Conservation (phyloP, 2,888 invertebrate genomes). For the Dryocosmus kuriphilus region DNA sequence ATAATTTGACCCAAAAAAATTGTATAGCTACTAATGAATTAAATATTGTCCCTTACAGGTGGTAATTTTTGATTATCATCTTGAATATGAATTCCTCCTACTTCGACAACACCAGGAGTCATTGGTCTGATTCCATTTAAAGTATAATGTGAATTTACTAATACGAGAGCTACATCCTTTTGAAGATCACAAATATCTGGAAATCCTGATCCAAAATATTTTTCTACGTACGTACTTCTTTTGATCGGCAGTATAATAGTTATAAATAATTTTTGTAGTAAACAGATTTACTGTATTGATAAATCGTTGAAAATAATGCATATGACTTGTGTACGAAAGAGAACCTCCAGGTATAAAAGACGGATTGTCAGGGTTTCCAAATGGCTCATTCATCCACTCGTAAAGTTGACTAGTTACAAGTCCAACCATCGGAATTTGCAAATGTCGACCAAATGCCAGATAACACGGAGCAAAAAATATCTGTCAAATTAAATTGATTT, state of each 20-base stretch:
- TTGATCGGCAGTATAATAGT: not conserved
- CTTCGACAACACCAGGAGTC: constrained; percentile 79
- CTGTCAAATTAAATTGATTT: constrained; percentile 55
- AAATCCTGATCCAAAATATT: constrained; percentile 43
- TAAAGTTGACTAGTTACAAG: not conserved
- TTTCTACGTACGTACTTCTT: constrained; percentile 34
- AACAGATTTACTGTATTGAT: constrained; percentile 3
- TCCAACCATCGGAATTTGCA: constrained; percentile 58
- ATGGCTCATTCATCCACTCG: constrained; percentile 38
- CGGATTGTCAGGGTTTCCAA: constrained; percentile 34
- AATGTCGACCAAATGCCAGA: constrained; percentile 63
- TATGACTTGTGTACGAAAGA: constrained; percentile 11
- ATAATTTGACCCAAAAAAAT: too few relatives aligned
- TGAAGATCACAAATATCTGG: constrained; percentile 55
- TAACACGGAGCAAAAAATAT: constrained; percentile 63
- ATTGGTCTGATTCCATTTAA: constrained; percentile 78
- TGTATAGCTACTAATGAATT: not conserved
- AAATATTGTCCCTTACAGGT: not conserved
- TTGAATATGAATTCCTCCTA: constrained; percentile 79
- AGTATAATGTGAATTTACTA: constrained; percentile 80
- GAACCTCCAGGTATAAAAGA: not conserved
- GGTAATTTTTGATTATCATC: constrained; percentile 48
- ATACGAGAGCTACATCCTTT: constrained; percentile 71
- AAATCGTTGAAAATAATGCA: constrained; percentile 40
- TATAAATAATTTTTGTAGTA: not conserved